Evolutionary conservation across 2,113 vertebrate species (phyloP).

Genomic region (Sciurus niger): DNA sequence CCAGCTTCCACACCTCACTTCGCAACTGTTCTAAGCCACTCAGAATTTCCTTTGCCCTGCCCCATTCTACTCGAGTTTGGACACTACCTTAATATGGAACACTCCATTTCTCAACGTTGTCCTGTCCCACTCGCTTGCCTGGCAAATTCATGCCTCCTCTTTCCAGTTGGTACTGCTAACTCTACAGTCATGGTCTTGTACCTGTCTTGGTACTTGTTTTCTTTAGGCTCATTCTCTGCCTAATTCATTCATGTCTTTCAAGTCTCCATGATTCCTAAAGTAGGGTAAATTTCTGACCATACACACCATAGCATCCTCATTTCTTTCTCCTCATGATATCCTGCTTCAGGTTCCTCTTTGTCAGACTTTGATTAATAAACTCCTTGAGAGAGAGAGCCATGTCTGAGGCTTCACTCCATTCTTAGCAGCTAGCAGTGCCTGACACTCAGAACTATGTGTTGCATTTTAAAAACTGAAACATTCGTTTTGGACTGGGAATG

Average conservation of each 20-base stretch:
- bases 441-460: neutral
- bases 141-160: neutral
- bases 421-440: neutral
- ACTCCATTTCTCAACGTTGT: neutral
- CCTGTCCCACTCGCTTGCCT: neutral
- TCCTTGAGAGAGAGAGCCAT: neutral
- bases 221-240: neutral
- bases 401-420: neutral
- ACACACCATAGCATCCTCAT: neutral
- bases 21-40: neutral
- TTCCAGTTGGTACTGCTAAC: neutral
- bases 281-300: neutral
- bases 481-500: neutral
- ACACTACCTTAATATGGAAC: neutral
- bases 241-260: neutral
- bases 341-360: neutral
- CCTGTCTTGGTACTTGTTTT: neutral
- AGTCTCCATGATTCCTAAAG: neutral
- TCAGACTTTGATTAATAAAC: neutral
- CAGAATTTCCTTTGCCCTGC: neutral
- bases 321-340: neutral
- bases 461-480: neutral
- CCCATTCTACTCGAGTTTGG: neutral
- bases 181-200: rapidly evolving
- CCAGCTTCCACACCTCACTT: neutral